Percentiles rank a stretch among this genome's conserved stretches.
These are phyloP conservation scores for Orius insidiosus DNA, from an alignment of 1,140 invertebrate species.

Conservation along the genomic window DNA sequence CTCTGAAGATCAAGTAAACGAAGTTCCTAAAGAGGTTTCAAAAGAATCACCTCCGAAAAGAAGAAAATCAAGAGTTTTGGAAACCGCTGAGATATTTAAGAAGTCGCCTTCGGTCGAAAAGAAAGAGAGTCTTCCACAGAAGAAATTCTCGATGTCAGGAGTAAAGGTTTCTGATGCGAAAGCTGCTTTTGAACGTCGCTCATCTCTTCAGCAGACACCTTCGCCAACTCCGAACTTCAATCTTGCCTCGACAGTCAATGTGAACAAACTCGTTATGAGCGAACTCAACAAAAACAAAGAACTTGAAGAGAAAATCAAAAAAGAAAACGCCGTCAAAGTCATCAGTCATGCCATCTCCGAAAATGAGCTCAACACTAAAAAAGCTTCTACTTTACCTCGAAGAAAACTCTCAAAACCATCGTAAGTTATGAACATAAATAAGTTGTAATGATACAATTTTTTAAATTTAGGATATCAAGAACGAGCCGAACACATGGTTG, in stretches of 20 bases:
- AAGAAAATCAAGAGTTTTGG: conserved; percentile 47
- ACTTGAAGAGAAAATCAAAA: conserved; percentile 19
- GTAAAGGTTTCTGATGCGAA: conserved; percentile 39
- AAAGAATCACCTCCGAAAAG: conserved; percentile 25
- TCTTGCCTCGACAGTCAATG: conserved; percentile 21
- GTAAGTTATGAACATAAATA: conserved; percentile 16
- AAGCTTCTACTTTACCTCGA: conserved; percentile 19
- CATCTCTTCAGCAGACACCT: conserved; percentile 28
- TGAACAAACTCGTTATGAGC: conserved; percentile 21
- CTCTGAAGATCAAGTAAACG: conserved; percentile 16
- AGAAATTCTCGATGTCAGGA: background rate
- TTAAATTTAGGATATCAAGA: conserved; percentile 4
- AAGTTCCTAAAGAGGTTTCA: background rate
- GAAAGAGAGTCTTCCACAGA: conserved; percentile 50
- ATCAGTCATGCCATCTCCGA: conserved; percentile 19
- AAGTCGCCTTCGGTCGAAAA: conserved; percentile 36
- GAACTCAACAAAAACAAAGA: conserved; percentile 40
- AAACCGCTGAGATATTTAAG: conserved; percentile 52
- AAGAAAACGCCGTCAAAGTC: conserved; percentile 20
- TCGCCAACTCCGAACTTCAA: conserved; percentile 14
- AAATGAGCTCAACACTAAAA: conserved; percentile 15
- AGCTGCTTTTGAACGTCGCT: conserved; percentile 63
- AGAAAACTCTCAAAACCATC: conserved; percentile 39
- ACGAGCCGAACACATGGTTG: conserved; percentile 9
- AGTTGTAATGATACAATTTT: too few species aligned